Evolutionary conservation across 2,797 vertebrate species (phyloP).

Genomic region (Podarcis lilfordi): DNA sequence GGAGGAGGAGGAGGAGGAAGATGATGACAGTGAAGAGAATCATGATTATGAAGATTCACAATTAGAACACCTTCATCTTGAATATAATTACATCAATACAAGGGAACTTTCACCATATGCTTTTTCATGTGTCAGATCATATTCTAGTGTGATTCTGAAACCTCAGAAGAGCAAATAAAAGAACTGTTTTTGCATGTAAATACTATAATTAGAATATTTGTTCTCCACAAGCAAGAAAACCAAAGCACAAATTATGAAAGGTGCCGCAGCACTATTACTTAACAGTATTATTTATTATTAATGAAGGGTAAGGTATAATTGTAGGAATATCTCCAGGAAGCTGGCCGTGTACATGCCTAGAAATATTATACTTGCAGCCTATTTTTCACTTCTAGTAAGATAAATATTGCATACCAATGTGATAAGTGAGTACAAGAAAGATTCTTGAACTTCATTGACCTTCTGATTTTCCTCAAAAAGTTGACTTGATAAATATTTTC

Average conservation of each 20-base stretch:
- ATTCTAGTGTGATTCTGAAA: constrained; percentile 90
- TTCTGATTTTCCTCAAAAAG: constrained; percentile 2
- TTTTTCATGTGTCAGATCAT: constrained; percentile 91
- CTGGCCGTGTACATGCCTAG: background rate
- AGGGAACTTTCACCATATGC: constrained; percentile 85
- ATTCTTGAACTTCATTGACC: background rate
- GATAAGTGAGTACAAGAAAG: background rate
- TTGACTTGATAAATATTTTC: background rate
- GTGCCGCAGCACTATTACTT: background rate
- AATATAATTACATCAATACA: constrained; percentile 91
- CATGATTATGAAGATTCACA: constrained; percentile 82
- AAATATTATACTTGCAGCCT: background rate
- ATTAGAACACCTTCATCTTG: constrained; percentile 90
- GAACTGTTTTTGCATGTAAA: constrained; percentile 9
- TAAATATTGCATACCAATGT: background rate
- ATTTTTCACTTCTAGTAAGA: constrained; percentile 3
- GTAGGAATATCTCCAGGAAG: background rate
- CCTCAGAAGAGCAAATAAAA: constrained; percentile 86
- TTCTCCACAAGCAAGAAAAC: constrained; percentile 40
- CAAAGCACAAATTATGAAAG: constrained; percentile 40
- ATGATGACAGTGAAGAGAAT: constrained; percentile 29
- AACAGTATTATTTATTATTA: constrained; percentile 20
- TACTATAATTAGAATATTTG: constrained; percentile 55
- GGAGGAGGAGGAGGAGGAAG: background rate
- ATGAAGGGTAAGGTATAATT: background rate